A percentile compares a stretch with the other conserved stretches of the same genome.
Conservation (phyloP, 2,888 invertebrate species). For the Tiliacea aurago region DNA sequence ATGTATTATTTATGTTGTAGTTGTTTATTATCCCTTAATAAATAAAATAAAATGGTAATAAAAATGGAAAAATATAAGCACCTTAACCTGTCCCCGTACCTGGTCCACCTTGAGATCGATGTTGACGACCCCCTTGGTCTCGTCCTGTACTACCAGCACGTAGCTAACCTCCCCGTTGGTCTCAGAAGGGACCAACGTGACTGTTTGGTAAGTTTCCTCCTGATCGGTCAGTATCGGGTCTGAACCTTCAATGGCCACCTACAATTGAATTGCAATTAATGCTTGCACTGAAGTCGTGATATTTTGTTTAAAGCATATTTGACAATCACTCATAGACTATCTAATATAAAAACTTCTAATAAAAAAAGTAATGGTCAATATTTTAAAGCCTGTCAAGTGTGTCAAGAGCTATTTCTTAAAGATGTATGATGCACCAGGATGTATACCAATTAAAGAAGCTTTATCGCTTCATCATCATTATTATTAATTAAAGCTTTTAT, state of each 20-base stretch:
- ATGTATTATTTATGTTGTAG: too few species aligned
- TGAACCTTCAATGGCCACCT: constrained; percentile 56
- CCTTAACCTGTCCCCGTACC: constrained; percentile 68
- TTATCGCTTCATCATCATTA: too few species aligned
- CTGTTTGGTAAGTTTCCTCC: constrained; percentile 93
- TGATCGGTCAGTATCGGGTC: constrained; percentile 74
- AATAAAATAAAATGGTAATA: too few species aligned
- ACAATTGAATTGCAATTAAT: constrained; percentile 8
- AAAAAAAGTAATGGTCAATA: too few species aligned
- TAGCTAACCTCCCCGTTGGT: constrained; percentile 96
- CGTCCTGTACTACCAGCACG: constrained; percentile 95
- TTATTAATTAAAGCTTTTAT: too few species aligned
- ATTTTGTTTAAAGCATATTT: neutral
- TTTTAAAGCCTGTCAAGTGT: too few species aligned
- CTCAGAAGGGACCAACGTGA: constrained; percentile 96
- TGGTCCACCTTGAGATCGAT: constrained; percentile 77
- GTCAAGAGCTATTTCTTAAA: too few species aligned
- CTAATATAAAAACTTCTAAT: neutral
- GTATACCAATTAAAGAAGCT: too few species aligned
- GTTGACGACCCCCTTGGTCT: constrained; percentile 89
- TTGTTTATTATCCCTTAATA: too few species aligned
- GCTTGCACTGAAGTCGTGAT: neutral
- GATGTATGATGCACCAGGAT: too few species aligned
- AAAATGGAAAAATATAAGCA: constrained; percentile 7
- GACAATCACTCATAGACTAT: neutral